Base-by-base conservation (phyloP, 2,113 vertebrate genomes). In the Odobenus rosmarus region DNA sequence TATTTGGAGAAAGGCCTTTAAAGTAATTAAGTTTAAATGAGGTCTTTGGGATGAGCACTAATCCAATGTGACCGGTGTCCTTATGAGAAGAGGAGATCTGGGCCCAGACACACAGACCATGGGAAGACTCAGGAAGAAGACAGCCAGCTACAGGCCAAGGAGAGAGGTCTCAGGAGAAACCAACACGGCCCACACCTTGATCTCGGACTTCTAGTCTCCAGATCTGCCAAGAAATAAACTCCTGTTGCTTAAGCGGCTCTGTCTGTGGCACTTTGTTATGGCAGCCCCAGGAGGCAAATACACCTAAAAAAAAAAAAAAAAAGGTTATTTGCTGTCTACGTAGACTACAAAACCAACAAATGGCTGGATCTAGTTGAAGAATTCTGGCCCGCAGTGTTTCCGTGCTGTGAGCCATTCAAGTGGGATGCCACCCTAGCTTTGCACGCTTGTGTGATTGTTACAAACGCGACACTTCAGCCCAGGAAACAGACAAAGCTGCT, bases 401-500 rank as follows among this genome's bases (percentile, higher is more conserved):
- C 62, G 14, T 10, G 33, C 19, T 12, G 24, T 23, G 55, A 53
- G 51, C 62, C 33, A 3, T 28, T 8, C n/a, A 57, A 59, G 76
- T 6, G 18, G 18, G 39, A 61, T 33, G 28, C 26, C 74, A 57
- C 18, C 76, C 46, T 69, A 28, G 90, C 72, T 49, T 89, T 69
- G 9, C 46, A 36, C 36, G 28, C 62, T 81, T 21, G 21, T 42
- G 53, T 14, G 88, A 53, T 61, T 4, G 33, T 28, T 64, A 36
- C 53, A 61, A 88, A 64, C 4, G 18, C 26, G 23, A 11, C 11
- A 15, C 64, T 36, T 79, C 14, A 6, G 64, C 74, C 91, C 57
- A 23, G 53, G 85, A 95, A 84, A 33, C 19, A 81, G 82, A 95
- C 81, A 96, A 88, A 87, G 89, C 79, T 13, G 67, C 93, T 95